A percentile compares a stretch with the other conserved stretches of the same genome.
These are phyloP conservation scores for Plecotus auritus DNA, from an alignment of 2,113 vertebrate genomes.

Conservation along the genomic window DNA sequence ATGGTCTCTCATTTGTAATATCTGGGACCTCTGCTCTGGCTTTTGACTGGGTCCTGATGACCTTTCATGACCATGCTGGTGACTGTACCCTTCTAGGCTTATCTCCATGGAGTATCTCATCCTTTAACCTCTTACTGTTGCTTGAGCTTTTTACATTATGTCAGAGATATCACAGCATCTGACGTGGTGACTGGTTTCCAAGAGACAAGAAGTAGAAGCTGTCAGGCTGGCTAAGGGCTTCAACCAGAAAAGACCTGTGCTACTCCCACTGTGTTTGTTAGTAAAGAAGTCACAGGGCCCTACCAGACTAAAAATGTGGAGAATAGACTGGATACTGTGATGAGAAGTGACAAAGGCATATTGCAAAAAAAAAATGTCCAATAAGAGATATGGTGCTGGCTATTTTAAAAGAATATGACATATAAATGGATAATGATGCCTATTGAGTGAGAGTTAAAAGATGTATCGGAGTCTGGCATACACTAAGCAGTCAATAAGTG, in stretches of 20 bases:
- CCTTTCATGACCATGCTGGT: background rate
- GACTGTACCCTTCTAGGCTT: rapidly evolving
- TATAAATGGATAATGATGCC: background rate
- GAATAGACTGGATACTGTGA: background rate
- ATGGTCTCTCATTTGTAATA: background rate
- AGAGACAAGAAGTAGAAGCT: background rate
- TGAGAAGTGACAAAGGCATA: background rate
- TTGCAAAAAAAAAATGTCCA: background rate
- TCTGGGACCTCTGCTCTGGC: background rate
- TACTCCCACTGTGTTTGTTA: background rate
- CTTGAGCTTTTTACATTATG: background rate
- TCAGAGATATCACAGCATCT: background rate
- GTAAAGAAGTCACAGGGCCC: background rate
- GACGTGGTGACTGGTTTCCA: background rate
- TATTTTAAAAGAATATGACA: background rate
- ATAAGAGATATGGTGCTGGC: background rate
- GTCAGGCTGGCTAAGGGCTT: background rate
- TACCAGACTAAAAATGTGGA: background rate
- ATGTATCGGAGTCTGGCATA: background rate
- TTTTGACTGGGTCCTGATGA: background rate
- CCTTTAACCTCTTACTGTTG: background rate
- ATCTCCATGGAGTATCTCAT: background rate
- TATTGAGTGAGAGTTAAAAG: background rate
- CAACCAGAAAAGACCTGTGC: background rate
- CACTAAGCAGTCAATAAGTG: background rate